Percentiles rank a stretch among this genome's conserved stretches.
phyloP scores from a whole-genome alignment of 2,888 invertebrate genomes.

The Acleris cristana region DNA sequence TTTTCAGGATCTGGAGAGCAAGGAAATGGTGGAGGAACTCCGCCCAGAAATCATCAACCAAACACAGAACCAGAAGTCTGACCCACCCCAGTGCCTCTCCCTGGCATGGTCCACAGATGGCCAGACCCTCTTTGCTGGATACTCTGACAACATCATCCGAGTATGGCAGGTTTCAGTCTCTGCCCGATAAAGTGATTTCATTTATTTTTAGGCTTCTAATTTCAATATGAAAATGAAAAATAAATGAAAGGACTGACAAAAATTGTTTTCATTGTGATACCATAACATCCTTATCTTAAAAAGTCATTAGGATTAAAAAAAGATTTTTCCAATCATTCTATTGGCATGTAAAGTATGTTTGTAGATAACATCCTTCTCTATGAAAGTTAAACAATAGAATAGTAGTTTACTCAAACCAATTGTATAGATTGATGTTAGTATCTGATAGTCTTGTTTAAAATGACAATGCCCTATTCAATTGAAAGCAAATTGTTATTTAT shows the following conservation, averaged over 20 bases:
- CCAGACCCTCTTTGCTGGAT: conserved; percentile 99
- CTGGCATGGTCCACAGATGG: conserved; percentile 99
- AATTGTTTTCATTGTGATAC: conserved; percentile 62
- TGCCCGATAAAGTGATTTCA: conserved; percentile 86
- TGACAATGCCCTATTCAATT: too few relatives aligned
- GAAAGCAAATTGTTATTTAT: too few relatives aligned
- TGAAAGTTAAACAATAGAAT: too few relatives aligned
- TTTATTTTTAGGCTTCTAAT: conserved; percentile 76
- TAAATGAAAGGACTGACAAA: conserved; percentile 74
- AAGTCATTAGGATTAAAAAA: not conserved
- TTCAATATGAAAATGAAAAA: conserved; percentile 69
- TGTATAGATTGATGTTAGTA: too few relatives aligned
- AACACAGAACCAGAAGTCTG: conserved; percentile 90
- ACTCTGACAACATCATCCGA: conserved; percentile 98
- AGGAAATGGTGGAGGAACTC: conserved; percentile 99
- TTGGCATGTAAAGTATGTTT: conserved; percentile 31
- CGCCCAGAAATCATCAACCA: conserved; percentile 95
- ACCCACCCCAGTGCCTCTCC: conserved; percentile 97
- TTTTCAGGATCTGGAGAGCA: conserved; percentile 96
- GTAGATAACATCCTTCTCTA: not conserved
- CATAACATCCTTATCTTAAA: conserved; percentile 23
- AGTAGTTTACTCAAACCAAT: too few relatives aligned
- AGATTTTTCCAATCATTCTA: not conserved
- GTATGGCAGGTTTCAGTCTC: conserved; percentile 99
- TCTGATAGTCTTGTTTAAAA: too few relatives aligned